Evolutionary conservation across 2,113 vertebrate species (phyloP).

Genomic region (Thinocorus orbignyianus): DNA sequence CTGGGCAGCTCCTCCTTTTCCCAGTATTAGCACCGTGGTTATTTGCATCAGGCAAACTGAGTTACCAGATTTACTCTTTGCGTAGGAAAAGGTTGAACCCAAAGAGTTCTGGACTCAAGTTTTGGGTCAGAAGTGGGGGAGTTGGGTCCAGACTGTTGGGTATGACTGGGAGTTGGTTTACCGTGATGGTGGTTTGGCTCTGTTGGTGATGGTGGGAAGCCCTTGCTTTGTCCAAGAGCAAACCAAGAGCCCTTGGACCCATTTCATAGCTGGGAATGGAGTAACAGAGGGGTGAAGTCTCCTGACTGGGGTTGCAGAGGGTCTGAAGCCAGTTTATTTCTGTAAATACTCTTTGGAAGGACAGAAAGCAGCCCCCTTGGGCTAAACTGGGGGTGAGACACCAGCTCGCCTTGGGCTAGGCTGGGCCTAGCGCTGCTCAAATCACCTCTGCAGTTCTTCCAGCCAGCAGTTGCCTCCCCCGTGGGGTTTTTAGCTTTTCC

Average conservation of each 20-base stretch:
- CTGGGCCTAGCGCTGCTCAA: not conserved
- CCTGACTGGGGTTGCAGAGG: fast-evolving
- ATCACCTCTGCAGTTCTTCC: not conserved
- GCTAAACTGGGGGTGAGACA: not conserved
- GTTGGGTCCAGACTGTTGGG: not conserved
- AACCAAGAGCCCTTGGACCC: not conserved
- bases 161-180: not conserved
- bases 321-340: not conserved
- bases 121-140: not conserved
- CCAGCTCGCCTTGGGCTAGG: not conserved
- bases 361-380: not conserved
- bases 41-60: not conserved
- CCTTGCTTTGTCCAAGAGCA: not conserved
- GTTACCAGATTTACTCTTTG: not conserved
- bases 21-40: fast-evolving
- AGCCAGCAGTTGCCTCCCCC: not conserved
- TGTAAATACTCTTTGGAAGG: not conserved
- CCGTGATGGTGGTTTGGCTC: not conserved
- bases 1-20: not conserved
- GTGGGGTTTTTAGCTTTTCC: constrained; percentile 36
- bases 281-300: not conserved
- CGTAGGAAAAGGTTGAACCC: not conserved
- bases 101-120: not conserved
- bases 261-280: not conserved
- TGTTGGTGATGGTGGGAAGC: fast-evolving